Conservation (phyloP, 2,113 vertebrate species). For the Paraplagusia blochii region DNA sequence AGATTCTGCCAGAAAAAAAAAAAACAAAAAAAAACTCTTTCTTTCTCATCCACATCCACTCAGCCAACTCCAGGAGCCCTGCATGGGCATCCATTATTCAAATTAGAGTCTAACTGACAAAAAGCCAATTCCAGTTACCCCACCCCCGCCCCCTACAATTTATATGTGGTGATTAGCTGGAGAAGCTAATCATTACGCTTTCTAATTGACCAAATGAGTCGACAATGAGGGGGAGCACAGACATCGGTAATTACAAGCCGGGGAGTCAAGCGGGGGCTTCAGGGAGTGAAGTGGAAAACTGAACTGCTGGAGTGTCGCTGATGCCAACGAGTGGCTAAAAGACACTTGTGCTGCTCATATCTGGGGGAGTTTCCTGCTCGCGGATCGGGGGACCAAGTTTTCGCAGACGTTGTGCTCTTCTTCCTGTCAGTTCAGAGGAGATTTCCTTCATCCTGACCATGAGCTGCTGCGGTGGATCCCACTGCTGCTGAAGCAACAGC, state of each 20-base stretch:
- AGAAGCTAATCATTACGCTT: slow-evolving; percentile 68
- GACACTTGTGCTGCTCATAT: slow-evolving; percentile 32
- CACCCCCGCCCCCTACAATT: slow-evolving; percentile 33
- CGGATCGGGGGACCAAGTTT: neutral
- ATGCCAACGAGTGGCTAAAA: slow-evolving; percentile 55
- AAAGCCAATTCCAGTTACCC: slow-evolving; percentile 66
- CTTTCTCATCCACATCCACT: slow-evolving; percentile 41
- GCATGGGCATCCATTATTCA: slow-evolving; percentile 68
- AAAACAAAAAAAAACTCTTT: slow-evolving; percentile 8
- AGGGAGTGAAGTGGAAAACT: slow-evolving; percentile 32
- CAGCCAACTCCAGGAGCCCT: slow-evolving; percentile 35
- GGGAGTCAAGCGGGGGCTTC: slow-evolving; percentile 42
- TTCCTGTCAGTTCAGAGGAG: neutral
- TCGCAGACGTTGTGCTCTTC: neutral
- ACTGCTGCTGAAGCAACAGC: too few species aligned
- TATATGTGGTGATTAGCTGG: slow-evolving; percentile 62
- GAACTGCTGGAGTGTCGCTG: slow-evolving; percentile 14
- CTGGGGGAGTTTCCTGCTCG: neutral
- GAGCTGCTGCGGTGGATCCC: too few species aligned
- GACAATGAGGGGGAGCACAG: slow-evolving; percentile 65
- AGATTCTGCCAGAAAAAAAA: slow-evolving; percentile 14
- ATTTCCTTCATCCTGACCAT: too few species aligned
- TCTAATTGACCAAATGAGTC: slow-evolving; percentile 73
- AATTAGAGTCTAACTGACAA: slow-evolving; percentile 72
- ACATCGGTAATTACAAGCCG: slow-evolving; percentile 58